Conservation (phyloP, 2,888 invertebrate genomes). For the Ophioninae sp. region DNA sequence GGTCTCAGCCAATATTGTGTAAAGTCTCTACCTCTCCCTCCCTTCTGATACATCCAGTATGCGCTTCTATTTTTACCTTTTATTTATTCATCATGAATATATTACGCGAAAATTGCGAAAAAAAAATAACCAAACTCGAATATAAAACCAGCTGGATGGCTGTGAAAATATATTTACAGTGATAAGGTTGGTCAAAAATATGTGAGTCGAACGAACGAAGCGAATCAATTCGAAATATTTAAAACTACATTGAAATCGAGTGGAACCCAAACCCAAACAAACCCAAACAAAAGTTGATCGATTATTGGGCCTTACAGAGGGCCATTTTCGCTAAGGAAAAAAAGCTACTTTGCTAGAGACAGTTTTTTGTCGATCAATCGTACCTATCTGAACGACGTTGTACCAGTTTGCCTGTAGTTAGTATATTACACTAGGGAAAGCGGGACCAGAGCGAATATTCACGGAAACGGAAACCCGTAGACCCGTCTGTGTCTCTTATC, state of each 20-base stretch:
- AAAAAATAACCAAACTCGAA: neutral
- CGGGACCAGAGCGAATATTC: neutral
- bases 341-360: too few species aligned
- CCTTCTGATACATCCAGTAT: neutral
- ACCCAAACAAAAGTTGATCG: too few species aligned
- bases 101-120: neutral
- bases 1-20: conserved; percentile 42
- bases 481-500: neutral
- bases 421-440: too few species aligned
- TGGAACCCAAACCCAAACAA: too few species aligned
- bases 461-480: neutral
- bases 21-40: neutral
- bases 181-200: neutral
- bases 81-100: conserved; percentile 13
- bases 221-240: neutral
- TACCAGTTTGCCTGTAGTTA: too few species aligned
- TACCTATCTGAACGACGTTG: too few species aligned
- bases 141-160: neutral
- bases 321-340: too few species aligned
- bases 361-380: too few species aligned
- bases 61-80: neutral
- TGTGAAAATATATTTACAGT: neutral
- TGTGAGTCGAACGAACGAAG: neutral
- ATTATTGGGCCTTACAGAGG: too few species aligned
- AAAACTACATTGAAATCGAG: too few species aligned